A percentile compares a stretch with the other conserved stretches of the same genome.
Conservation (phyloP, 2,888 invertebrate species). For the Incurvaria masculella region DNA sequence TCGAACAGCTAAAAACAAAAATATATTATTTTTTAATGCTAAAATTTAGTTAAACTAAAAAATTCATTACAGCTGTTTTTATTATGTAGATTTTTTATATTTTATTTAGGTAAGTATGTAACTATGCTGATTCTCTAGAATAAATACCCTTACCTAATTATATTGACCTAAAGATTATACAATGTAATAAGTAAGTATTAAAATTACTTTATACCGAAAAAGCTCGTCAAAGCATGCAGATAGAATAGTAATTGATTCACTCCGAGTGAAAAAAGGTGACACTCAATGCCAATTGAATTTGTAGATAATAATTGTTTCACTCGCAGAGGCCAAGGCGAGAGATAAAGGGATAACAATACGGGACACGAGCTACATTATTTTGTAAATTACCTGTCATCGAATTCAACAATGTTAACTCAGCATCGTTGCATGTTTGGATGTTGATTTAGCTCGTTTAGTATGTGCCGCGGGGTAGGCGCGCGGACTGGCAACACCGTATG, state of each 20-base stretch:
- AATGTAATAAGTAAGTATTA: conserved; percentile 52
- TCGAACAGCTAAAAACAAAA: conserved; percentile 56
- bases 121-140: conserved; percentile 51
- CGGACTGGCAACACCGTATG: no score
- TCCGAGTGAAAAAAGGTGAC: background rate
- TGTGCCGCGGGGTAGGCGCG: no score
- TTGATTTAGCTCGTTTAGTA: no score
- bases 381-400: no score
- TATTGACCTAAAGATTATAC: conserved; percentile 52
- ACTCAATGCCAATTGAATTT: background rate
- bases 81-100: conserved; percentile 40
- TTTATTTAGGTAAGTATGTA: conserved; percentile 45
- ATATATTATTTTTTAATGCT: conserved; percentile 53
- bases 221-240: conserved; percentile 59
- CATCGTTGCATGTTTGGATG: no score
- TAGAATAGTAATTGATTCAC: conserved; percentile 29
- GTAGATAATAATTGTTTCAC: no score
- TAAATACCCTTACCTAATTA: conserved; percentile 54
- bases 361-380: no score
- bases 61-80: conserved; percentile 31
- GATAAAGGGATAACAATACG: no score
- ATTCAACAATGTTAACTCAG: no score
- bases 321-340: no score
- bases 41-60: conserved; percentile 41
- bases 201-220: conserved; percentile 56